Evolutionary conservation across 2,888 invertebrate genomes (phyloP), one percentile per base, ranked within the genome.

Genomic region (Caenorhabditis wallacei): DNA sequence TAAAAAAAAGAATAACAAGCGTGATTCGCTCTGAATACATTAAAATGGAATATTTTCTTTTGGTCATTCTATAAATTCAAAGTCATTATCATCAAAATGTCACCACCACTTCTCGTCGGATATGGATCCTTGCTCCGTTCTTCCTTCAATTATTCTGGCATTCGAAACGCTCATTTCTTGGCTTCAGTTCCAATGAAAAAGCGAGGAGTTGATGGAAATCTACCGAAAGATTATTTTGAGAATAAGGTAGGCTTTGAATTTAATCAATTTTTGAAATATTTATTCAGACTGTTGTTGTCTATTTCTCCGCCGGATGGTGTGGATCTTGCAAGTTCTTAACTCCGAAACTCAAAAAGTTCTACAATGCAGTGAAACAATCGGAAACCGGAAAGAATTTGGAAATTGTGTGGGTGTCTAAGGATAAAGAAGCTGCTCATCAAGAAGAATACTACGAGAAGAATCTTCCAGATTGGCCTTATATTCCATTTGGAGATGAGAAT

Each of bases 291-390:
- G 72, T 90, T 16, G 81, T 90, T 5, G 59, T 90, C 20, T 90
- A 90, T 68, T 90, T 90, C 70, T 90, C 90, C 0, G 88, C 89
- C 53, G 88, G 89, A 11, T 90, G 90, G 90, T 90, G 90, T 72
- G 85, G 85, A 5, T 84, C 87, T 3, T 90, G 90, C 82, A 86
- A 88, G 53, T 78, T 85, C 22, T 76, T 90, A 63, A 90, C 90
- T 8, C 90, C 90, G 30, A 89, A 89, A 66, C 70, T 90, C 51
- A 86, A 87, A 74, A 85, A 88, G 48, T 90, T 90, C 74, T 88
- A 90, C 80, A 87, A 89, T 13, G 83, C 86, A 2, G 78, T 88
- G 8, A 85, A 86, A 18, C 22, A 48, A 26, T 75, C 75, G 24
- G 72, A 81, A 24, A 70, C 82, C 8, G 83, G 76, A 56, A 74